Base-by-base conservation (phyloP, 1,140 invertebrate genomes). In the Ceratina calcarata region DNA sequence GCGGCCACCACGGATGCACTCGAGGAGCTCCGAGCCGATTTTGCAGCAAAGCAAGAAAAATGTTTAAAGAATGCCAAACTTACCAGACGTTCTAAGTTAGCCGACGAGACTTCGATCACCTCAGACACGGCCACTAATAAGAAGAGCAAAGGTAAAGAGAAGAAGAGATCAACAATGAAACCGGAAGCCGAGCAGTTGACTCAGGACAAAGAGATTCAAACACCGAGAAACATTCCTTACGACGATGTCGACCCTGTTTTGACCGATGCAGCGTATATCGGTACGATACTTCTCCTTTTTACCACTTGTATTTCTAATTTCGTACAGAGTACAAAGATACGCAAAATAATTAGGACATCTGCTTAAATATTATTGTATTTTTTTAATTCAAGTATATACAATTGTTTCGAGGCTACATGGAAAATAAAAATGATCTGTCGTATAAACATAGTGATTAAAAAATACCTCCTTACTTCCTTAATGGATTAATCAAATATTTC, bases 211-310 rank as follows among this genome's bases (percentile, higher is more conserved):
- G 89, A 93, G 77, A 94, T 93, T 12, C 94, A 94, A 89, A 95
- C 95, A 3, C 94, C 95, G 24, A 94, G 92, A 85, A 89, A 92
- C 24, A 93, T 94, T 81, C 95, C 94, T 10, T 92, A 93, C 84
- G 94, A 95, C 85, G 94, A 95, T 70, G 89, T 94, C 37, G 62
- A 88, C 67, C 86, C 88, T 0, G 77, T 78, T 24, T 89, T 95
- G 61, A 93, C 93, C 3, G 69, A 86, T 64, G 62, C 91, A 13
- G 95, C 94, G 18, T 90, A 93, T 32, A 86, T 95, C 13, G 95
- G 83, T 84, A 83, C 18, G 15, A 6, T 0, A 32, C 4, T 7
- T 1, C 16, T 18, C 1, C 1, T 16, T 57, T 27, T 37, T 13
- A 57, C 12, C 6, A 8, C 22, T 24, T 0, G 0, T 8, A 4